Conservation (phyloP, 2,113 vertebrate genomes). For the Pteruthius melanotis region DNA sequence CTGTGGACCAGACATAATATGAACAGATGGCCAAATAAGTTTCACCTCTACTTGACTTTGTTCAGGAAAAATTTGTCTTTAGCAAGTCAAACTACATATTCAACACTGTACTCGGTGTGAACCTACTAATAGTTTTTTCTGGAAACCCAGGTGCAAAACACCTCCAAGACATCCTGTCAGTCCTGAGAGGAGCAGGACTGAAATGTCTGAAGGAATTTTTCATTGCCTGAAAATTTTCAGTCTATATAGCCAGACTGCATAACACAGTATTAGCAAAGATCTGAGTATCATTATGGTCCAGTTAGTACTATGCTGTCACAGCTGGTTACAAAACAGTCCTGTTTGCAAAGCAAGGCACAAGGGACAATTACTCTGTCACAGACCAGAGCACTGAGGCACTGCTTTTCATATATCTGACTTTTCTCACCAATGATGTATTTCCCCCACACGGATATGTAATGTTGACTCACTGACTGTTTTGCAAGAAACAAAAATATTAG, state of each 20-base stretch:
- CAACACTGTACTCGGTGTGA: fast-evolving
- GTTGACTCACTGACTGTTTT: background rate
- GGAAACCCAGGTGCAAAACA: background rate
- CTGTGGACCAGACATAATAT: background rate
- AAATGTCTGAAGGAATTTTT: background rate
- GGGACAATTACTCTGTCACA: background rate
- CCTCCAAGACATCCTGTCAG: background rate
- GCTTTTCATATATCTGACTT: too few relatives aligned
- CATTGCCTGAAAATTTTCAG: background rate
- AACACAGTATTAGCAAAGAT: background rate
- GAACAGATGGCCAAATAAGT: background rate
- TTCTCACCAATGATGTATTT: background rate
- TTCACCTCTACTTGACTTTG: background rate
- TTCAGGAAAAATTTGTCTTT: background rate
- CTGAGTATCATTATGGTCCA: background rate
- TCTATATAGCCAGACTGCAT: background rate
- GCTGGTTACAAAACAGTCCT: background rate
- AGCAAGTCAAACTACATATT: background rate
- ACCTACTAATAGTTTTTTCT: background rate
- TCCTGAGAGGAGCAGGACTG: background rate
- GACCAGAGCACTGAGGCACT: fast-evolving
- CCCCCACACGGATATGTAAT: fast-evolving
- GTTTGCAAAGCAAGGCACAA: fast-evolving
- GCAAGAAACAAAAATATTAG: background rate
- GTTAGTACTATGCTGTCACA: background rate